These are phyloP conservation scores for Camelus bactrianus DNA, from an alignment of 2,113 vertebrate genomes.

Conservation along the genomic window DNA sequence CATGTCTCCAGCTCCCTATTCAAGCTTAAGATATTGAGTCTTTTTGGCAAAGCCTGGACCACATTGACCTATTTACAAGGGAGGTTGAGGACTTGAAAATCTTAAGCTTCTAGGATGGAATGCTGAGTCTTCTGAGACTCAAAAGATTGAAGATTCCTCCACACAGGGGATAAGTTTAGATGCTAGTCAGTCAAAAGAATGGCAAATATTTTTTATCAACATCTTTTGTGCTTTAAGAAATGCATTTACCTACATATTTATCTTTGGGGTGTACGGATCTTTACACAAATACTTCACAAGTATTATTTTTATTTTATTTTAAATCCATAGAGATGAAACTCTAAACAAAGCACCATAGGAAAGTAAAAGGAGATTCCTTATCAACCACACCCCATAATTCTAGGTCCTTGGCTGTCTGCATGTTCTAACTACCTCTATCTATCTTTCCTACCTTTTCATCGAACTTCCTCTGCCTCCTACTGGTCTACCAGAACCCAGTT, in stretches of 20 bases:
- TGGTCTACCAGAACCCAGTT: background rate
- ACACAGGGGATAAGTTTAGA: background rate
- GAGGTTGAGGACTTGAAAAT: background rate
- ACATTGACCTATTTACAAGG: background rate
- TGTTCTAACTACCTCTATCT: background rate
- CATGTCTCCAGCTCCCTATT: background rate
- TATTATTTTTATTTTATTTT: conserved; percentile 26
- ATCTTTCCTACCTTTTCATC: background rate
- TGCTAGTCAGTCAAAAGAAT: background rate
- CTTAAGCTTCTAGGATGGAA: background rate
- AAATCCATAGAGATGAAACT: background rate
- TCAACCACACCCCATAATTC: background rate
- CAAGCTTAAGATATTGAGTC: background rate
- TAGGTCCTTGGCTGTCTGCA: background rate
- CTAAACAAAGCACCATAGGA: background rate
- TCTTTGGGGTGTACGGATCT: background rate
- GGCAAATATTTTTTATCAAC: background rate
- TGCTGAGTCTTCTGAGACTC: background rate
- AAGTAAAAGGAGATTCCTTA: background rate
- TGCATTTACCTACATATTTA: conserved; percentile 4
- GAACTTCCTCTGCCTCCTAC: background rate
- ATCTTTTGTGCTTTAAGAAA: conserved; percentile 21
- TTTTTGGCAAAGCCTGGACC: background rate
- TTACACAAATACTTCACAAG: background rate
- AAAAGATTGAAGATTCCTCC: background rate